Base-by-base conservation (phyloP, 2,797 vertebrate species). In the Loriculus beryllinus region DNA sequence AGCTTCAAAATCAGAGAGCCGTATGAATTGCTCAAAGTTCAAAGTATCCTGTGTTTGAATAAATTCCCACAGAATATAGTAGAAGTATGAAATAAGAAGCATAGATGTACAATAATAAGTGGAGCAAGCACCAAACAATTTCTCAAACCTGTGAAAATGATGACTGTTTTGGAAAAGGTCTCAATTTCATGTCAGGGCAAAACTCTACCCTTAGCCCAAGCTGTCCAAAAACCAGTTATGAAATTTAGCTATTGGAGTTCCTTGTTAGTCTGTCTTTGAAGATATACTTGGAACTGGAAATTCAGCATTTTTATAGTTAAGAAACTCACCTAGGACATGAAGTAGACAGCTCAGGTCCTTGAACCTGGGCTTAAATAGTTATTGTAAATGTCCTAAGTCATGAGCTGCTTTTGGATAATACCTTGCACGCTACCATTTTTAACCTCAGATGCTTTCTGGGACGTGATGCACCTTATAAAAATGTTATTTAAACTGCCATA, bases 361-460 rank as follows among this genome's bases (percentile, higher is more conserved):
- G 59, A 93, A 88, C 33, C 29, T 29, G 12, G 22, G 14, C 76
- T 95, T 90, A 84, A 94, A 78, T 19, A n/a, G 35, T 67, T 69
- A 76, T 91, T 94, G 40, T 86, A 92, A 95, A 94, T 35, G 31
- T 82, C 48, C 63, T 57, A 88, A 95, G 40, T 85, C 64, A 60
- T 84, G 67, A 90, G 74, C 15, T 86, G 40, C 42, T 59, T 74
- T 74, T 80, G 75, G 71, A 70, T 92, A 82, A 84, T 56, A 12
- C 19, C 47, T 75, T 70, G 52, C 0, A 0, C 33, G 29, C 20
- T 90, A 82, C 78, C 42, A 72, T 81, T 95, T 95, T 95, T 96
- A 81, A 94, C 95, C 93, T 87, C 49, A 92, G 75, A 94, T 86
- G 77, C 25, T 93, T 94, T 81, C 65, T 78, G 90, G 76, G 82